These are phyloP conservation scores for Crenuchus spilurus DNA, from an alignment of 2,797 vertebrate genomes.

Conservation along the genomic window DNA sequence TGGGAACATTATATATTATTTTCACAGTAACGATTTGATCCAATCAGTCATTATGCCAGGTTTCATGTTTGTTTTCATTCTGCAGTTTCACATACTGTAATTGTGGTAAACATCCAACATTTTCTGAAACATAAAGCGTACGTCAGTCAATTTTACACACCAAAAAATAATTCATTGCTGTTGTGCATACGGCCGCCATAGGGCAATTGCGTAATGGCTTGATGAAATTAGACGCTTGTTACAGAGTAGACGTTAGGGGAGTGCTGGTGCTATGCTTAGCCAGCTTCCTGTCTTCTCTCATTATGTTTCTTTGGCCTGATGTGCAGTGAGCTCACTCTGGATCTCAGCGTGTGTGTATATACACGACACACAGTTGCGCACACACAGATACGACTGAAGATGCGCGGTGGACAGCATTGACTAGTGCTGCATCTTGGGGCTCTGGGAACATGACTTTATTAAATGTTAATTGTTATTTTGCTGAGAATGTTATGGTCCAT, in stretches of 20 bases:
- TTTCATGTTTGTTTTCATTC: not conserved
- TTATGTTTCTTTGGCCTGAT: conserved; percentile 37
- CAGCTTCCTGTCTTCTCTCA: conserved; percentile 34
- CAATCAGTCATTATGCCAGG: no score
- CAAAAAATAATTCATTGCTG: conserved; percentile 13
- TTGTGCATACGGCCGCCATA: conserved; percentile 10
- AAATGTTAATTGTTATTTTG: conserved; percentile 69
- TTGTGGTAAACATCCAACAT: not conserved
- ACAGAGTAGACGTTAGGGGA: conserved; percentile 12
- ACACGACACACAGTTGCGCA: conserved; percentile 9
- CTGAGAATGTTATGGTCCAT: conserved; percentile 65
- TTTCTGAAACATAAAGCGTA: not conserved
- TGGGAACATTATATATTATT: no score
- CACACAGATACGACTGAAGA: not conserved
- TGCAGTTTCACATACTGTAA: not conserved
- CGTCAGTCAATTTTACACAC: not conserved
- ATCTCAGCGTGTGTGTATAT: conserved; percentile 32
- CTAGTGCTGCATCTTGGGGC: conserved; percentile 44
- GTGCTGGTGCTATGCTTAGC: conserved; percentile 23
- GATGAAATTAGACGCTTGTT: conserved; percentile 32
- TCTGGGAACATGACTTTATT: conserved; percentile 61
- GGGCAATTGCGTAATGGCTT: conserved; percentile 3
- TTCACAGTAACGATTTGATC: no score
- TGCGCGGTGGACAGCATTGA: conserved; percentile 49
- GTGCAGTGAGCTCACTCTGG: conserved; percentile 20